Evolutionary conservation across 1,140 invertebrate species (phyloP).

Genomic region (Eciton burchellii): DNA sequence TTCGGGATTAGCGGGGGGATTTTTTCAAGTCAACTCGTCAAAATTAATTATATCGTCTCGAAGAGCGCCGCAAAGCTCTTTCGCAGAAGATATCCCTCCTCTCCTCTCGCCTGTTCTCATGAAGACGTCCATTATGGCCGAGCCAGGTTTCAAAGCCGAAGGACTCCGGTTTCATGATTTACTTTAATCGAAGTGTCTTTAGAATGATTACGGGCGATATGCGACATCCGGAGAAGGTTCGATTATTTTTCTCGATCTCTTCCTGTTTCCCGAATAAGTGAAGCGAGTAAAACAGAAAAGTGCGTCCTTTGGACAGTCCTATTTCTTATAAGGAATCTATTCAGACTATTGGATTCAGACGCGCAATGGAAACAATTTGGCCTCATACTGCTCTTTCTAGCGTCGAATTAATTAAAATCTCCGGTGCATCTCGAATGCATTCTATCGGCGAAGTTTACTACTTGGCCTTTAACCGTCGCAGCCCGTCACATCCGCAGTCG

Average conservation of each 20-base stretch:
- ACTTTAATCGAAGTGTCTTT: constrained; percentile 54
- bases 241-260: constrained; percentile 17
- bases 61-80: constrained; percentile 42
- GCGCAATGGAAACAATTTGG: background rate
- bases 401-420: constrained; percentile 31
- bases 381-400: background rate
- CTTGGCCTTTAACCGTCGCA: constrained; percentile 33
- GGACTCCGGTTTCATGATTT: constrained; percentile 46
- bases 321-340: too few species aligned
- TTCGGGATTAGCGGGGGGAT: constrained; percentile 27
- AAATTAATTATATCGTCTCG: constrained; percentile 53
- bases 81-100: constrained; percentile 33
- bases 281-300: constrained; percentile 1
- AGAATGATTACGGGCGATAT: constrained; percentile 44
- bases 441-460: constrained; percentile 41
- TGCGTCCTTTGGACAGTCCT: too few species aligned
- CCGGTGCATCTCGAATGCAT: constrained; percentile 8
- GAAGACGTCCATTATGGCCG: constrained; percentile 44
- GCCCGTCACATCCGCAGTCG: constrained; percentile 17
- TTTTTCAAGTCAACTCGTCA: constrained; percentile 50
- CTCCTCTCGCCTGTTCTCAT: background rate
- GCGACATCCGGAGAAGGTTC: constrained; percentile 21
- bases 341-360: too few species aligned
- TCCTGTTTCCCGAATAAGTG: background rate
- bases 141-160: constrained; percentile 48